Evolutionary conservation across 2,888 invertebrate species (phyloP).

Genomic region (Scrobipalpa costella): DNA sequence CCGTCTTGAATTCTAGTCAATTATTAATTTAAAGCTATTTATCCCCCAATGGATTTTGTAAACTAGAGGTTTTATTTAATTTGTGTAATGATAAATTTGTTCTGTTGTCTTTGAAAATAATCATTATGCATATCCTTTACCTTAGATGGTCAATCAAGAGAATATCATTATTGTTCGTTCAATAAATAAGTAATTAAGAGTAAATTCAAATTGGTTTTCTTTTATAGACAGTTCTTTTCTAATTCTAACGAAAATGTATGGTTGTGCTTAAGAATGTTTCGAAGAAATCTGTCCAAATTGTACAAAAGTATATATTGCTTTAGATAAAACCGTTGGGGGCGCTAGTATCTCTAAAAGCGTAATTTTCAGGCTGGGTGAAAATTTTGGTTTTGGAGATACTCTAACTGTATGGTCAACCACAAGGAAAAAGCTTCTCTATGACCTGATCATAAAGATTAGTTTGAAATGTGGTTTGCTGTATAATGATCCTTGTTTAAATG

Average conservation of each 20-base stretch:
- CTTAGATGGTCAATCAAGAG: too few relatives aligned
- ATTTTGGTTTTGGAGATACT: conserved; percentile 47
- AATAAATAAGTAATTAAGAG: too few relatives aligned
- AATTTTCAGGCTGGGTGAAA: conserved; percentile 68
- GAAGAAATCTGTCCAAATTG: conserved; percentile 8
- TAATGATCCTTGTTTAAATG: background rate
- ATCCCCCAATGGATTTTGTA: conserved; percentile 12
- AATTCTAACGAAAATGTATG: conserved; percentile 21
- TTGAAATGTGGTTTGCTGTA: background rate
- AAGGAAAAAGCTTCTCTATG: background rate
- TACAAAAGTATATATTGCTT: background rate
- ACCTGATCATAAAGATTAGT: background rate
- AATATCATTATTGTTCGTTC: too few relatives aligned
- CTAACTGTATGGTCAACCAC: too few relatives aligned
- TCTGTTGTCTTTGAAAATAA: too few relatives aligned
- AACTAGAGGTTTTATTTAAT: background rate
- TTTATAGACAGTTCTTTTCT: background rate
- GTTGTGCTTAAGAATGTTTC: conserved; percentile 20
- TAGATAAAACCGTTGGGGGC: conserved; percentile 5
- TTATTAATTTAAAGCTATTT: conserved; percentile 35
- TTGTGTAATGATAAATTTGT: too few relatives aligned
- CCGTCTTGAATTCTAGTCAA: conserved; percentile 51
- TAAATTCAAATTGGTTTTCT: too few relatives aligned
- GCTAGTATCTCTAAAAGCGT: conserved; percentile 39
- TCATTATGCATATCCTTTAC: too few relatives aligned